phyloP scores from a whole-genome alignment of 2,113 vertebrate genomes.

The Egretta garzetta region DNA sequence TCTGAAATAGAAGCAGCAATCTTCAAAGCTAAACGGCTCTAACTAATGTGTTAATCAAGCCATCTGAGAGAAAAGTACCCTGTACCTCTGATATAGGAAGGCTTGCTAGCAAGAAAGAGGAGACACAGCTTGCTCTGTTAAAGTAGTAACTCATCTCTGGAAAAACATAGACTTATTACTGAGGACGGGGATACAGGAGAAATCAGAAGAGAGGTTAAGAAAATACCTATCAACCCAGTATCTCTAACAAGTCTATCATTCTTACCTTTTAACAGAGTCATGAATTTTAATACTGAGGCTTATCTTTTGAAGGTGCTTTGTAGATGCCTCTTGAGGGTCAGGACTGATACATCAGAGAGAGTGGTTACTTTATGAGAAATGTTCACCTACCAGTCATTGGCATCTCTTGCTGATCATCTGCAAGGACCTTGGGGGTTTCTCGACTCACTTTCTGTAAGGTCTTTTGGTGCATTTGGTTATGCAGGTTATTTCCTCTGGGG shows the following conservation, averaged over 20 bases:
- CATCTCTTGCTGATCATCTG: background rate
- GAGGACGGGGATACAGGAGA: background rate
- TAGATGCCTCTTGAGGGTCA: background rate
- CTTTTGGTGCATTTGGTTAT: background rate
- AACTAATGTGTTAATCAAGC: background rate
- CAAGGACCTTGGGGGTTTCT: background rate
- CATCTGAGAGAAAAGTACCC: background rate
- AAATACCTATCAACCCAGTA: background rate
- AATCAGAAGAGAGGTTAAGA: background rate
- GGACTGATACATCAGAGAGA: background rate
- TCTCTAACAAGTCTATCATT: background rate
- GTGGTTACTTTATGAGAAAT: background rate
- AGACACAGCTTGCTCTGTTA: background rate
- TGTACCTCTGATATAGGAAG: accelerated
- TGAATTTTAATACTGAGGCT: background rate
- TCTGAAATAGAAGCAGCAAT: background rate
- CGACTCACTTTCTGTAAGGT: background rate
- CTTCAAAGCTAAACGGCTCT: background rate
- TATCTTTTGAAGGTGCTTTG: background rate
- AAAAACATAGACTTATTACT: background rate
- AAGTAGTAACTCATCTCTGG: background rate
- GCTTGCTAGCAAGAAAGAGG: background rate
- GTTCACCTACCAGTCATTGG: background rate
- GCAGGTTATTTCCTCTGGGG: background rate
- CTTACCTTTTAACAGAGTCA: background rate